A percentile compares a stretch with the other conserved stretches of the same genome.
Conservation (phyloP, 2,888 invertebrate species). For the Phrixothrix hirtus region DNA sequence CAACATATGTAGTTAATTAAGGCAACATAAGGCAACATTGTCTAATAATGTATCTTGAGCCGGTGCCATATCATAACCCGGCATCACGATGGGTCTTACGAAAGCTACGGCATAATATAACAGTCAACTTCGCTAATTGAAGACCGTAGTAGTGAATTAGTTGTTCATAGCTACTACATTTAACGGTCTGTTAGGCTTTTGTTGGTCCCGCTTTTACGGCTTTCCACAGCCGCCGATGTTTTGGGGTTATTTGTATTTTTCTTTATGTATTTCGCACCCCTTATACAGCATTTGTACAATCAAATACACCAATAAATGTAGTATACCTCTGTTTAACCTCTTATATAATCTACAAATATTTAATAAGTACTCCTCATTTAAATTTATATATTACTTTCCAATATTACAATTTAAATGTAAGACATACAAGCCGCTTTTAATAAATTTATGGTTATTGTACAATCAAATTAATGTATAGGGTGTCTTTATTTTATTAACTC, state of each 20-base stretch:
- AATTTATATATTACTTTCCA: no score
- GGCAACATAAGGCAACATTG: conserved; percentile 41
- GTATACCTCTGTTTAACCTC: conserved; percentile 3
- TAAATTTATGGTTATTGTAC: no score
- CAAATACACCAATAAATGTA: conserved; percentile 1
- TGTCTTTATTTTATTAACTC: no score
- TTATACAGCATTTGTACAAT: conserved; percentile 6
- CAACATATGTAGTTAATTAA: conserved; percentile 42
- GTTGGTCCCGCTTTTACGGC: conserved; percentile 37
- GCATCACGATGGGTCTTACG: conserved; percentile 43
- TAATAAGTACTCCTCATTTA: no score
- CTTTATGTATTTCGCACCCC: conserved; percentile 17
- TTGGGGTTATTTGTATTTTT: conserved; percentile 24
- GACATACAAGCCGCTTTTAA: no score
- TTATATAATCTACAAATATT: conserved; percentile 3
- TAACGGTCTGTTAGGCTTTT: conserved; percentile 41
- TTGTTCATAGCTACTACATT: conserved; percentile 55
- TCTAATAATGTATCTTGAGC: conserved; percentile 44
- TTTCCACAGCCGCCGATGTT: conserved; percentile 33
- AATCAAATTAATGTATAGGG: no score
- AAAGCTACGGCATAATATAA: conserved; percentile 41
- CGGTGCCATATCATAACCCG: conserved; percentile 43
- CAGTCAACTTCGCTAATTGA: conserved; percentile 56
- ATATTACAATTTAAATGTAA: no score
- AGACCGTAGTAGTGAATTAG: conserved; percentile 54